These are phyloP conservation scores for Coenonympha glycerion DNA, from an alignment of 2,888 invertebrate genomes.

Conservation along the genomic window DNA sequence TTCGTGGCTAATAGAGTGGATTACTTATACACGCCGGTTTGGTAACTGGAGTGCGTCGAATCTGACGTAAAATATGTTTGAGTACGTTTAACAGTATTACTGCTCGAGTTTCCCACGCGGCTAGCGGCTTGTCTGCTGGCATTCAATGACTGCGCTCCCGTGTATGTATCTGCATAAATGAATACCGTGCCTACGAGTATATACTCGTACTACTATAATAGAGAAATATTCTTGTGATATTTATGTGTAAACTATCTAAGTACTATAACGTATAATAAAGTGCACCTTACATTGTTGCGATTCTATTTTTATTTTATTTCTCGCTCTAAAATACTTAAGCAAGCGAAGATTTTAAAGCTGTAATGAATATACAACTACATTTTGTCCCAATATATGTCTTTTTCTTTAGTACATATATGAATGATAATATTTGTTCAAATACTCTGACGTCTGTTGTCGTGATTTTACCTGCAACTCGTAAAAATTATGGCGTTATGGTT, in stretches of 20 bases:
- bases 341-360: no score
- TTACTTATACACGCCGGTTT: conserved; percentile 43
- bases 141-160: conserved; percentile 24
- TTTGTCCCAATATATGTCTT: no score
- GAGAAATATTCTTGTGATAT: conserved; percentile 17
- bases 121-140: conserved; percentile 32
- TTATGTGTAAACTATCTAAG: conserved; percentile 9
- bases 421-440: no score
- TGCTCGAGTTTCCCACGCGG: conserved; percentile 63
- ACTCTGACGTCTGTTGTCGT: no score
- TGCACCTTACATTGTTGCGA: no score
- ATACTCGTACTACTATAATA: no score
- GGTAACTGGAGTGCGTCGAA: conserved; percentile 53
- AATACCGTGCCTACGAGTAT: conserved; percentile 18
- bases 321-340: no score
- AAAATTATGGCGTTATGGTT: no score
- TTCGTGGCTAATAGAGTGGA: conserved; percentile 56
- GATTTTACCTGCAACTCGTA: no score
- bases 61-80: conserved; percentile 60
- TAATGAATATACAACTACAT: no score
- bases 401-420: no score
- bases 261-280: neutral
- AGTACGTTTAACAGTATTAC: conserved; percentile 41
- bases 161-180: conserved; percentile 26
- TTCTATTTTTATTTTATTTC: no score